Percentiles rank a stretch among this genome's conserved stretches.
Conservation (phyloP, 2,888 invertebrate genomes). For the Dolichomitus sp. region DNA sequence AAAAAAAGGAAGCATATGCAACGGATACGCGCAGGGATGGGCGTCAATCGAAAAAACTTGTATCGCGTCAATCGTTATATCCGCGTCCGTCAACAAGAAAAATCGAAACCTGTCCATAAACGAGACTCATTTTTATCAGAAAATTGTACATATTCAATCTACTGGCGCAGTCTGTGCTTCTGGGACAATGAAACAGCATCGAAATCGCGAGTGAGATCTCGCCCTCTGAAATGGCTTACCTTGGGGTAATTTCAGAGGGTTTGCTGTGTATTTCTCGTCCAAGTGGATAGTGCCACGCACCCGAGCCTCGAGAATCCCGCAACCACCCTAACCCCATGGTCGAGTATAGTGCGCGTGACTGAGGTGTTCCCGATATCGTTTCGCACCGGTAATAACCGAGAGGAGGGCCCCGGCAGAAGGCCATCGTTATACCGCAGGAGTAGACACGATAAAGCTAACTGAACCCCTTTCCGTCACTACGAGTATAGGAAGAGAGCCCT, state of each 20-base stretch:
- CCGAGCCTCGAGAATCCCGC: not conserved
- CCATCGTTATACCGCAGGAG: slow-evolving; percentile 34
- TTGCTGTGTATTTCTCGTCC: slow-evolving; percentile 10
- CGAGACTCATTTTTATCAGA: slow-evolving; percentile 24
- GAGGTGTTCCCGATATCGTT: slow-evolving; percentile 51
- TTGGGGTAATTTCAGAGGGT: slow-evolving; percentile 32
- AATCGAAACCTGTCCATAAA: slow-evolving; percentile 11
- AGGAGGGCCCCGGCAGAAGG: slow-evolving; percentile 36
- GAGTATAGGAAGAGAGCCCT: slow-evolving; percentile 5
- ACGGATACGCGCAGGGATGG: slow-evolving; percentile 2
- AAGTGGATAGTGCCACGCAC: slow-evolving; percentile 35
- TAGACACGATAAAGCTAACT: slow-evolving; percentile 49
- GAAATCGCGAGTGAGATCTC: slow-evolving; percentile 43
- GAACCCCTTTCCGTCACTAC: slow-evolving; percentile 15
- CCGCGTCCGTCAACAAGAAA: slow-evolving; percentile 29
- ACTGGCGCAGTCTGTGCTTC: not conserved
- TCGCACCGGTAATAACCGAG: slow-evolving; percentile 55
- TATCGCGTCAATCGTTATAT: slow-evolving; percentile 31
- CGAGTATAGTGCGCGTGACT: slow-evolving; percentile 48
- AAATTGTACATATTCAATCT: slow-evolving; percentile 23
- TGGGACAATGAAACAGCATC: slow-evolving; percentile 21
- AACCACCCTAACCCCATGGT: not conserved
- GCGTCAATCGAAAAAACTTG: slow-evolving; percentile 17
- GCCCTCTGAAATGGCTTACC: slow-evolving; percentile 18
- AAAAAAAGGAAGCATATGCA: not conserved